Evolutionary conservation across 2,113 vertebrate genomes (phyloP).

Genomic region (Artemisiospiza belli): DNA sequence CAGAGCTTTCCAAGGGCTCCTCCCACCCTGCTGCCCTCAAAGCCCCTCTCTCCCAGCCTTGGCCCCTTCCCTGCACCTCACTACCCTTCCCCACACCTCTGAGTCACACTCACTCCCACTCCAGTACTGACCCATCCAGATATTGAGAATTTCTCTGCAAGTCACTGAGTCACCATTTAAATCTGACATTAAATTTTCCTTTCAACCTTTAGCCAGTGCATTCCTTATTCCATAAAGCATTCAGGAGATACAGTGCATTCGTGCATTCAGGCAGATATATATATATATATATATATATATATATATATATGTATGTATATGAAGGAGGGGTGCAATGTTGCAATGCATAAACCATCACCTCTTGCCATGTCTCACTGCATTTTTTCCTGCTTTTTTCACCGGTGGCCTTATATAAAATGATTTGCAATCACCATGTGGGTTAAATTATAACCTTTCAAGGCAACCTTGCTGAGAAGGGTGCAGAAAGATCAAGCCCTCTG

Average conservation of each 20-base stretch:
- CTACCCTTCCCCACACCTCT: background rate
- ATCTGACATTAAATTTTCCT: slow-evolving; percentile 9
- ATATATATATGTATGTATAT: background rate
- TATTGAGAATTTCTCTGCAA: background rate
- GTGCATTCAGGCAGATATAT: background rate
- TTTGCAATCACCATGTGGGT: background rate
- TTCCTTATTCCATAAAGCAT: background rate
- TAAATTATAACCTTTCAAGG: background rate
- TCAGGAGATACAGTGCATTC: background rate
- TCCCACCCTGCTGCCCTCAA: background rate
- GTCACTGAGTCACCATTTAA: background rate
- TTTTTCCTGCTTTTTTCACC: background rate
- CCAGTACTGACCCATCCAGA: background rate
- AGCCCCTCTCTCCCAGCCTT: background rate
- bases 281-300: background rate
- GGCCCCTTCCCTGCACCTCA: background rate
- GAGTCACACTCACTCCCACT: background rate
- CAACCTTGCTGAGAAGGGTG: background rate
- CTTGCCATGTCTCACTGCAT: background rate
- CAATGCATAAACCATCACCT: background rate
- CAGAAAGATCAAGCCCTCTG: background rate
- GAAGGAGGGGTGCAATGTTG: background rate
- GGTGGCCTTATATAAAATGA: background rate
- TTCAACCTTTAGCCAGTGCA: background rate
- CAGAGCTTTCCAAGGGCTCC: background rate